Percentiles rank a stretch among this genome's conserved stretches.
phyloP scores from a whole-genome alignment of 2,113 vertebrate species.

The Apodemus sylvaticus region DNA sequence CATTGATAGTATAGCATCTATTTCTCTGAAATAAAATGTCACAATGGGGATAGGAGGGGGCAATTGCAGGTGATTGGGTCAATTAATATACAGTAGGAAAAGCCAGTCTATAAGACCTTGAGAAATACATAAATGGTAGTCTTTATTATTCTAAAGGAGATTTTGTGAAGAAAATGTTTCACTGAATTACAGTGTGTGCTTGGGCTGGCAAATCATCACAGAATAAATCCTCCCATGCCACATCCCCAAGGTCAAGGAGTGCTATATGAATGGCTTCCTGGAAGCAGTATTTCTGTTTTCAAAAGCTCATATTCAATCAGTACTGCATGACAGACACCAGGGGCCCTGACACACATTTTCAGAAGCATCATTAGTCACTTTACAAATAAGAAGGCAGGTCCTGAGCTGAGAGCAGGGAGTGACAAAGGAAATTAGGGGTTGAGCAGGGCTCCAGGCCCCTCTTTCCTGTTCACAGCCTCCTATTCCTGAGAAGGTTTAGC shows the following conservation, averaged over 20 bases:
- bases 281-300: not conserved
- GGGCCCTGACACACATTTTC: not conserved
- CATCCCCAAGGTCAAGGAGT: not conserved
- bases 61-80: not conserved
- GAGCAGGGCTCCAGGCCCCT: not conserved
- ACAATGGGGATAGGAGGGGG: not conserved
- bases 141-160: not conserved
- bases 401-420: not conserved
- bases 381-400: constrained; percentile 47
- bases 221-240: not conserved
- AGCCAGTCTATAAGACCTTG: not conserved
- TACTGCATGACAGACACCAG: not conserved
- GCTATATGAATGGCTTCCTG: not conserved
- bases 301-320: not conserved
- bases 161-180: constrained; percentile 19
- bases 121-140: not conserved
- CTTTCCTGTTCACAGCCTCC: not conserved
- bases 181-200: not conserved
- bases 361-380: not conserved
- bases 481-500: not conserved
- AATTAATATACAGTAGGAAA: not conserved
- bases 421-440: constrained; percentile 15
- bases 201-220: not conserved
- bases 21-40: not conserved
- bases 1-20: not conserved